Base-by-base conservation (phyloP, 1,140 invertebrate species). In the Onthophagus taurus region DNA sequence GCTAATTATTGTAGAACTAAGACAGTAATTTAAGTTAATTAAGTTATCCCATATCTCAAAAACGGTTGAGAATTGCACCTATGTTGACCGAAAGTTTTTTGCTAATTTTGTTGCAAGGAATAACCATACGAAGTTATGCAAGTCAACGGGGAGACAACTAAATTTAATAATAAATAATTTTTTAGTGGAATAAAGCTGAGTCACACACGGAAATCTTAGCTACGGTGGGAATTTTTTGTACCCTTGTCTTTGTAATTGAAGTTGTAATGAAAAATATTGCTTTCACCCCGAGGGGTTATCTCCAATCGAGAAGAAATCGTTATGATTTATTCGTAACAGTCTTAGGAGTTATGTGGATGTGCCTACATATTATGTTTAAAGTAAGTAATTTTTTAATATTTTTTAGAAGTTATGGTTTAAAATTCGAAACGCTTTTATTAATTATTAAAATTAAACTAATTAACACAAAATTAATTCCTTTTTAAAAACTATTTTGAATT, bases 211-310 rank as follows among this genome's bases (percentile, higher is more conserved):
- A 83, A 58, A 72, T 80, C 31, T 66, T 97, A 48, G 93, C 92
- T 20, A 80, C 84, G 17, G 75, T 95, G 13, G 94, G 90, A 17
- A 89, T 88, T 29, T 72, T 85, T 39, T 75, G 96, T 36, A 89
- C 83, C 18, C 66, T 87, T 49, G 77, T 89, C 35, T 93, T 92
- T 69, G 78, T 89, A n/a, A 73, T 87, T 51, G 86, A 98, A 76
- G 93, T 97, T 23, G 75, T 97, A 12, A 91, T 99, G 81, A 99
- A 99, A 74, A 91, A 91, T 61, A 89, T 96, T 45, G 96, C 96
- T n/a, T 96, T 99, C 68, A 97, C 93, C 21, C 88, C 93, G 44
- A 76, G 85, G 49, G 96, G 97, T 31, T 99, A 99, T 71, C 97
- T 95, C 88, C 95, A 99, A 64, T 97, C 92, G 42, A 72, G 94